Evolutionary conservation across 2,113 vertebrate species (phyloP), one percentile per base, ranked within the genome.

Genomic region (Bagarius yarrelli): DNA sequence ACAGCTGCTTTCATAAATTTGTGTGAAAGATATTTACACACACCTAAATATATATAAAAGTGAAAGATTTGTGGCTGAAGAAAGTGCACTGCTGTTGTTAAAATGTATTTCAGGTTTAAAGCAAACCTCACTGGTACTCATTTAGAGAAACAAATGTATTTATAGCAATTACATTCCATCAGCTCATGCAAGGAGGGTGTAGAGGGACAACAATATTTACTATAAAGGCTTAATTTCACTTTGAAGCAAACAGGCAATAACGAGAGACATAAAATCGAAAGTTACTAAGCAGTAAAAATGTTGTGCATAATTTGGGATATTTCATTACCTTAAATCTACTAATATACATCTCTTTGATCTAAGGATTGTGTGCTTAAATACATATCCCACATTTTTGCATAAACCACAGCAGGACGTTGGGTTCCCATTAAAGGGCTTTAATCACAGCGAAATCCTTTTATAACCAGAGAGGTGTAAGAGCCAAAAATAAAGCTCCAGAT

Each of bases 381-480:
- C 86, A 85, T 84, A 86, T 89, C 82, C 88, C 89, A 87, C 90
- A 89, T 90, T 88, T 83, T 81, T 82, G 88, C 88, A 87, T 90
- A 88, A 92, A 92, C 87, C 88, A 83, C 75, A 83, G 89, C 83
- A 88, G 92, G 90, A 93, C 92, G 87, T 88, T 76, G 87, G 88
- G 87, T 87, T 89, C 87, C 82, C 81, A 89, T 90, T 92, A 91
- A 86, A 79, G 18, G 27, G 72, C 66, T 81, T 84, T 92, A 90
- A 92, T 92, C 92, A 92, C 84, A 91, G 89, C 89, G 88, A 89
- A 75, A 85, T 85, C 82, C 74, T 81, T 79, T 84, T 84, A 87
- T 85, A 84, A 85, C n/a, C 32, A 36, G 56, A 64, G 60, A 81
- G 30, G 77, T 87, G 67, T 83, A 61, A 72, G 70, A 71, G 19